Base-by-base conservation (phyloP, 2,797 vertebrate species). In the Bovichtus variegatus region DNA sequence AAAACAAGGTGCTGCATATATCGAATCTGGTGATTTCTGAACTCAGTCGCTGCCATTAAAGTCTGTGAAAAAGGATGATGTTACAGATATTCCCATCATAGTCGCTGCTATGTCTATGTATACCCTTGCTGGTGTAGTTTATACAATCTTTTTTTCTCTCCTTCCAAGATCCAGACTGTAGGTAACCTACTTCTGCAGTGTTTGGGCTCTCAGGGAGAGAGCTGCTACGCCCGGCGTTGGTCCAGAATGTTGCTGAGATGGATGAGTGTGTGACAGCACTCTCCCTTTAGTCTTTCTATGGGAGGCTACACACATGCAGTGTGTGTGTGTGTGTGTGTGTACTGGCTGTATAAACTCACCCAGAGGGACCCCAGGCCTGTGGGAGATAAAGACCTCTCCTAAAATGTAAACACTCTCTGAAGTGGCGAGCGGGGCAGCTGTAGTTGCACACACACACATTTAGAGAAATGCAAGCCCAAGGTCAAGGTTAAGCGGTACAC, bases 391-490 rank as follows among this genome's bases (percentile, higher is more conserved):
- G 92, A 94, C 93, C 91, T 93, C 92, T 94, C 87, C 87, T 85
- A 86, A 87, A 95, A 95, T 93, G 92, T 95, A 96, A 95, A 95
- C 95, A 95, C 83, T 89, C 90, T 95, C 86, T 94, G 94, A 95
- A 94, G 94, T 94, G 91, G 91, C 62, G 81, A 92, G 87, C 81
- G 31, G 91, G 91, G 92, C 94, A 95, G 93, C 94, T 92, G 93
- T 87, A 89, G 90, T 82, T 75, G 88, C 85, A 86, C 88, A 91
- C 83, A 91, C 85, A 93, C 90, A 92, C 86, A 74, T 90, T 90
- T 83, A 69, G 86, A 92, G 89, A 91, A 93, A 94, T 92, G 92
- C 91, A 90, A 71, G 81, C 76, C 84, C 77, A 88, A 79, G 93
- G 94, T 95, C 93, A 95, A 93, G 95, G 94, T 95, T 95, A 95